A percentile compares a stretch with the other conserved stretches of the same genome.
These are phyloP conservation scores for Leptodactylus fallax DNA, from an alignment of 2,797 vertebrate genomes.

Conservation along the genomic window DNA sequence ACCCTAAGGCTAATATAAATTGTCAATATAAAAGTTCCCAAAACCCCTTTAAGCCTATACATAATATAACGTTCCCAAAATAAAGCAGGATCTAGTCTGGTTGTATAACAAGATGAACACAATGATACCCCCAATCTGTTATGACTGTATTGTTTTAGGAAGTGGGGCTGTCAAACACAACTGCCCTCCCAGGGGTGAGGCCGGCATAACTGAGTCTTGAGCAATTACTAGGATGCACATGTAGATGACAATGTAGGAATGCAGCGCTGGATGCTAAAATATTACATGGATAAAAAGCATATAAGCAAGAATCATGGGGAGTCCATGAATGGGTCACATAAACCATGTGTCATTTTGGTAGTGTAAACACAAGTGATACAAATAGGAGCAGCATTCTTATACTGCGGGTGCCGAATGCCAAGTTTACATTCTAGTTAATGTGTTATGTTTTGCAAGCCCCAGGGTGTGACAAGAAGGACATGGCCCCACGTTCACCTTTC, in stretches of 20 bases:
- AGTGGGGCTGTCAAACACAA: no score
- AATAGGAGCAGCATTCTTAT: constrained; percentile 50
- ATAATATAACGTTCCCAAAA: no score
- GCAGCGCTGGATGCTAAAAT: not conserved
- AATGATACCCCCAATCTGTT: no score
- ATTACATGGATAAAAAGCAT: constrained; percentile 11
- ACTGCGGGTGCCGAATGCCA: constrained; percentile 46
- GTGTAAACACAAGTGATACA: constrained; percentile 56
- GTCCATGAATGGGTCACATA: constrained; percentile 27
- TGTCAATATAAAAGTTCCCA: no score
- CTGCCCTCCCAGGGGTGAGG: no score
- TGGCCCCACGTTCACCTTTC: constrained; percentile 61
- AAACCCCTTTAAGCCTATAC: no score
- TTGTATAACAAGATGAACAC: no score
- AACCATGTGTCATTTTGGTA: constrained; percentile 35
- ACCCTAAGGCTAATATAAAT: no score
- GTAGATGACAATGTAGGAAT: not conserved
- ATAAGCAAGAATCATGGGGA: constrained; percentile 43
- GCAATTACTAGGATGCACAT: no score
- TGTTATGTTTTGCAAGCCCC: constrained; percentile 59
- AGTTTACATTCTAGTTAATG: constrained; percentile 62
- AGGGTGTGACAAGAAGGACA: constrained; percentile 62
- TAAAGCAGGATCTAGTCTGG: no score
- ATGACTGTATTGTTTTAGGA: no score
- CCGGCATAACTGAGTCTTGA: no score